Conservation (phyloP, 2,888 invertebrate genomes). For the Sarcophaga rosellei region DNA sequence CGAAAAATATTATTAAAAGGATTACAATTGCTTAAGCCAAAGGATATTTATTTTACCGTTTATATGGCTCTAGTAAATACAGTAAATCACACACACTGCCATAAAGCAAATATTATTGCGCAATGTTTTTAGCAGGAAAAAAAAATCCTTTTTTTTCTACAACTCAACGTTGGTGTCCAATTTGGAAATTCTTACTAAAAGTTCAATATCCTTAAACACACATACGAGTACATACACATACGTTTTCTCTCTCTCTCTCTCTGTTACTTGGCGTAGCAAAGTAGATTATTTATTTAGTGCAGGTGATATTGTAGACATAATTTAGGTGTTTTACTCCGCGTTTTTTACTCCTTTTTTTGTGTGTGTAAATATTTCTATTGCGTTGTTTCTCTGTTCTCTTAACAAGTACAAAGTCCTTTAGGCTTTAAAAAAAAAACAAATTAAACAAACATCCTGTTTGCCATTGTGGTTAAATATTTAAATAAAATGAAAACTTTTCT, state of each 20-base stretch:
- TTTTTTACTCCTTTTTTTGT: not conserved
- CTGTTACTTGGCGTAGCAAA: no score
- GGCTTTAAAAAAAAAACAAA: no score
- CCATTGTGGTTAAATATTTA: no score
- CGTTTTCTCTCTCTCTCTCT: no score
- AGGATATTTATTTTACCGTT: not conserved
- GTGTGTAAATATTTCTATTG: no score
- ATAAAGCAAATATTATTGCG: slow-evolving; percentile 41
- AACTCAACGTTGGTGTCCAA: not conserved
- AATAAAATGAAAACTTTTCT: no score
- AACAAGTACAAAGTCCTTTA: not conserved
- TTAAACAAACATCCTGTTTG: no score
- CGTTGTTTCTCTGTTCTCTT: not conserved
- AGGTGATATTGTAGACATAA: slow-evolving; percentile 22
- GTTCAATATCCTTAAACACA: slow-evolving; percentile 49
- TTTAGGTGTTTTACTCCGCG: not conserved
- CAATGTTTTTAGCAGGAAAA: slow-evolving; percentile 31
- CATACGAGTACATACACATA: not conserved
- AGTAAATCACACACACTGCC: slow-evolving; percentile 27
- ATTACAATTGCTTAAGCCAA: slow-evolving; percentile 34
- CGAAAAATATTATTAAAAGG: slow-evolving; percentile 4
- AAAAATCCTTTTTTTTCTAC: not conserved
- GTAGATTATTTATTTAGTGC: no score
- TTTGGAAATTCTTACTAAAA: slow-evolving; percentile 29
- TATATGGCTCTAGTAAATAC: slow-evolving; percentile 1